Evolutionary conservation across 1,140 invertebrate species (phyloP), one percentile per base, ranked within the genome.

Genomic region (Oncopodura yosiiana): DNA sequence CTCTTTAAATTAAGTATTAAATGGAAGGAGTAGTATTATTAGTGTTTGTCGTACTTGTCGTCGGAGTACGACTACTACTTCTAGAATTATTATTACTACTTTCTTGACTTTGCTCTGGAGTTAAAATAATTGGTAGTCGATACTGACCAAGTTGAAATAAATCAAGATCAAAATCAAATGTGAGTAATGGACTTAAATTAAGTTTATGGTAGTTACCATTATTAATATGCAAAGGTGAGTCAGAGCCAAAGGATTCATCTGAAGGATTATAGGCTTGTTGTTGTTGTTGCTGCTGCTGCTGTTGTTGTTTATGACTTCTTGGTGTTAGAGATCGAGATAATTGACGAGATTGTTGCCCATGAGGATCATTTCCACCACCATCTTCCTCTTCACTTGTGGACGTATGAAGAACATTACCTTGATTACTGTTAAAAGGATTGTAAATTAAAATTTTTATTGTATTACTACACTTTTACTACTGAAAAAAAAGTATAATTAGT

Each of bases 361-460:
- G 23, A 4, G 32, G 43, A 27, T 51, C 44, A n/a, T 52, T 18
- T 8, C 24, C 41, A 14, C 53, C 38, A 29, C 61, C 58, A 14
- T 63, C 62, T 34, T 63, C 62, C 27, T 63, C 62, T 38, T 63
- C 62, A 49, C 58, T 61, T 23, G 58, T 58, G 16, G 58, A 60
- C 16, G 58, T 60, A 42, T 58, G 53, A 16, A 63, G 42, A 16
- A 63, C 45, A 39, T 63, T 63, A 18, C 51, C 27, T 52, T 63
- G 62, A 43, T 60, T 63, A 48, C 62, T 63, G 46, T 3, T 11
- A 19, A 41, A 41, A 12, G 16, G 16, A 8, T 16, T 29, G 12
- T 9, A 45, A 27, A 26, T 8, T 6, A n/a, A 45, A 9, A 24
- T 29, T 27, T 21, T 14, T 9, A 14, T 11, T 6, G 24, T 27